Evolutionary conservation across 2,888 invertebrate species (phyloP).

Genomic region (Octodonta nipae): DNA sequence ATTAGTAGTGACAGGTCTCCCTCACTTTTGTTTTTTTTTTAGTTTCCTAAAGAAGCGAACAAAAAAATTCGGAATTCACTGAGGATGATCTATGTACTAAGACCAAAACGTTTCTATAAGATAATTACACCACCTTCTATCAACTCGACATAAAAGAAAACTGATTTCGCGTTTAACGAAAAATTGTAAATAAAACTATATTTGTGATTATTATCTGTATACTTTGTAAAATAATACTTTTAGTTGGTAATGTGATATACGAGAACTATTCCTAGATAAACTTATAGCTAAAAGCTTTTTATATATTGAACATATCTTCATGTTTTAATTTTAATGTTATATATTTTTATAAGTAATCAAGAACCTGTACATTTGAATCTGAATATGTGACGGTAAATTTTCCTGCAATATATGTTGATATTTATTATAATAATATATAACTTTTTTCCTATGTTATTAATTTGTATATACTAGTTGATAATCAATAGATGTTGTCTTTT

Average conservation of each 20-base stretch:
- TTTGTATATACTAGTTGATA: slow-evolving; percentile 1
- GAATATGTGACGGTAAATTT: neutral
- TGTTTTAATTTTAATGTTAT: neutral
- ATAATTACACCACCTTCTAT: too few relatives aligned
- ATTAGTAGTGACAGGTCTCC: too few relatives aligned
- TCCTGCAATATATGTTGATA: slow-evolving; percentile 1
- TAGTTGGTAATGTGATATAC: slow-evolving; percentile 1
- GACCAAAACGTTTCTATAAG: too few relatives aligned
- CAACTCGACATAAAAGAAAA: too few relatives aligned
- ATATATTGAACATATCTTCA: slow-evolving; percentile 1
- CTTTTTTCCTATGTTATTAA: neutral
- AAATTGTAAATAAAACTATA: neutral
- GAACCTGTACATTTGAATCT: neutral
- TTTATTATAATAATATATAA: neutral
- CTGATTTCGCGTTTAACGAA: neutral
- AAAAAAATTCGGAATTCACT: too few relatives aligned
- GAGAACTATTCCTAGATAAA: neutral
- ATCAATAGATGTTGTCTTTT: slow-evolving; percentile 1
- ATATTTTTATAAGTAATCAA: slow-evolving; percentile 1
- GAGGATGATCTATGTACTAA: too few relatives aligned
- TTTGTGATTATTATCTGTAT: slow-evolving; percentile 1
- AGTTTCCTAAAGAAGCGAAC: too few relatives aligned
- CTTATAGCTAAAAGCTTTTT: slow-evolving; percentile 1
- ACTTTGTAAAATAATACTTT: neutral
- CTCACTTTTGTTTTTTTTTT: neutral